Evolutionary conservation across 2,888 invertebrate genomes (phyloP), one percentile per base, ranked within the genome.

Genomic region (Unio pictorum): DNA sequence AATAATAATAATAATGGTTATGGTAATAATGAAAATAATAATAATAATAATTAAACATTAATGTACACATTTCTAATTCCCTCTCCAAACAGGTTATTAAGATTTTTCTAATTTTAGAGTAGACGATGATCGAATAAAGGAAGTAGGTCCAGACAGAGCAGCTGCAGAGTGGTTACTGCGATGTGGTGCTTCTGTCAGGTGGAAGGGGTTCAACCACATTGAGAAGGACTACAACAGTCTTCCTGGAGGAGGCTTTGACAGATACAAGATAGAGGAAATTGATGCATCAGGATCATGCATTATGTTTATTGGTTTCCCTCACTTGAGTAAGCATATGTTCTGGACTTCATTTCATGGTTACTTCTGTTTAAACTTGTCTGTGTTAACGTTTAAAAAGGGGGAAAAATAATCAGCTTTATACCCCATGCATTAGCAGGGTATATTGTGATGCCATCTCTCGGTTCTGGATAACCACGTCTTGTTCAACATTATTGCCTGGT

Each of bases 91-190:
- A 4, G 34, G 34, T 7, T 34, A 34, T 34, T 7, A 34, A 7
- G 34, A 34, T 45, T 45, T 11, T 11, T 45, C 11, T 45, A 45
- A 45, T 73, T 69, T 62, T 72, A 88, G 88, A 66, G 78, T 80
- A 59, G 87, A 88, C 71, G 66, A 66, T n/a, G 82, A 86, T 18
- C 80, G 89, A 30, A 78, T 85, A 11, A 80, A 84, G 67, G 71
- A 80, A 80, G 92, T 96, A 60, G 99, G 99, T 0, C 94, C 97
- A 0, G 96, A 99, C 88, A 91, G 95, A 67, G 93, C 95, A 5
- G 98, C 98, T 90, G 97, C 98, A 0, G 98, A 99, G 90, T 99
- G 99, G 98, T 91, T 98, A 8, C 91, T 99, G 54, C 92, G 95
- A 78, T 97, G 97, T 91, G 98, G 98, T 4, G 98, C 96, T 4